These are phyloP conservation scores for Loripinus fragilis DNA, from an alignment of 2,888 invertebrate genomes.

Conservation along the genomic window DNA sequence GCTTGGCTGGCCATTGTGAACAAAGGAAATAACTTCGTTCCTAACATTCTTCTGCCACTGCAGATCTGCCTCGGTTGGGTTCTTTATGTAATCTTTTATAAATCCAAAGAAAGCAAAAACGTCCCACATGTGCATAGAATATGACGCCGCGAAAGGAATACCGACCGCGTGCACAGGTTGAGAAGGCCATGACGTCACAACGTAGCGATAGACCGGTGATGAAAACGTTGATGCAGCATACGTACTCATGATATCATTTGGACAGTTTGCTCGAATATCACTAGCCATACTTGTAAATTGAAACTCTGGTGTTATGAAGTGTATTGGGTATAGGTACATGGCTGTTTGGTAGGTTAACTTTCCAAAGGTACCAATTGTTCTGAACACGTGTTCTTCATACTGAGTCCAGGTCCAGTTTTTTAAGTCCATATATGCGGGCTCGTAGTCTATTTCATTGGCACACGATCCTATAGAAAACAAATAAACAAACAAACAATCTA, in stretches of 20 bases:
- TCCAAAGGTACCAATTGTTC: conserved; percentile 72
- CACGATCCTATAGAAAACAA: conserved; percentile 70
- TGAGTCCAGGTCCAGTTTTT: conserved; percentile 73
- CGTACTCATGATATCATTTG: conserved; percentile 67
- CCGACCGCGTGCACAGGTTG: conserved; percentile 60
- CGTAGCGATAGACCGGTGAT: conserved; percentile 73
- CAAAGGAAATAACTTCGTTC: conserved; percentile 71
- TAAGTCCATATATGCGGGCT: conserved; percentile 65
- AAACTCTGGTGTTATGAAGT: conserved; percentile 65
- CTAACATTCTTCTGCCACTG: conserved; percentile 67
- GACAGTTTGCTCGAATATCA: conserved; percentile 76
- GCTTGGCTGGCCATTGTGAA: conserved; percentile 59
- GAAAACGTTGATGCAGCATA: conserved; percentile 57
- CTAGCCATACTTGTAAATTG: conserved; percentile 77
- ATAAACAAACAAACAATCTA: too few relatives aligned
- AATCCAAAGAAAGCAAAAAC: conserved; percentile 72
- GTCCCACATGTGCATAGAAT: conserved; percentile 76
- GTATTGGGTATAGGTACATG: conserved; percentile 63
- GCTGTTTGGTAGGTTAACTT: conserved; percentile 56
- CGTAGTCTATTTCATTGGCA: conserved; percentile 74
- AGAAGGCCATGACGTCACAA: conserved; percentile 72
- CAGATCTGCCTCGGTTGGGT: conserved; percentile 61
- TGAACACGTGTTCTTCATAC: conserved; percentile 70
- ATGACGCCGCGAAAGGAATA: conserved; percentile 57
- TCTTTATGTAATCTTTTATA: conserved; percentile 59